A percentile compares a stretch with the other conserved stretches of the same genome.
Evolutionary conservation across 2,113 vertebrate species (phyloP).

Genomic region (Aegypius monachus): DNA sequence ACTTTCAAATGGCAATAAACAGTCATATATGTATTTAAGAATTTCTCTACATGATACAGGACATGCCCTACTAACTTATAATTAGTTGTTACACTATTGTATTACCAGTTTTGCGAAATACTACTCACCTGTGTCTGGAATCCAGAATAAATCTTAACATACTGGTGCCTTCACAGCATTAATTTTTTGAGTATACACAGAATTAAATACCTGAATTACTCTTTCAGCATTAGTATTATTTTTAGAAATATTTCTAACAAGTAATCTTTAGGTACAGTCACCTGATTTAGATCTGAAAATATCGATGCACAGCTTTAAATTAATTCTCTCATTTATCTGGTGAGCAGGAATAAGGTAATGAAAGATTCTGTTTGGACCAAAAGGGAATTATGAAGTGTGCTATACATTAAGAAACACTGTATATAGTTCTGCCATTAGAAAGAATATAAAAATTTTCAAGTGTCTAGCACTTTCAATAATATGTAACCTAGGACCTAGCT

Average conservation of each 20-base stretch:
- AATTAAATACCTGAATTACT: background rate
- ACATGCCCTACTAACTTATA: background rate
- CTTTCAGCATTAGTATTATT: background rate
- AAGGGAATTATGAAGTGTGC: background rate
- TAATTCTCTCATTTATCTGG: background rate
- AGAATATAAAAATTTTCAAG: background rate
- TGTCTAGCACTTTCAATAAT: background rate
- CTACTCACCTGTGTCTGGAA: background rate
- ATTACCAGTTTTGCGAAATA: background rate
- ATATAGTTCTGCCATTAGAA: background rate
- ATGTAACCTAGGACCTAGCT: background rate
- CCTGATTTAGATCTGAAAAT: background rate
- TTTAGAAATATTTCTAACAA: background rate
- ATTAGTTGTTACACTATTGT: background rate
- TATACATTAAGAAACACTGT: background rate
- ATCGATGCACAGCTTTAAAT: background rate
- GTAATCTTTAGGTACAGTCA: background rate
- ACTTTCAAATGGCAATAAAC: background rate
- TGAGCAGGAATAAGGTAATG: background rate
- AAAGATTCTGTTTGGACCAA: background rate
- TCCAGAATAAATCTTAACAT: background rate
- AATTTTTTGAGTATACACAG: background rate
- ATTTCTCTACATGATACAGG: background rate
- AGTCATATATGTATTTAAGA: background rate
- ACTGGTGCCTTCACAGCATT: background rate